Evolutionary conservation across 92 coral and sea anemone genomes (phyloP).

Genomic region (Porites divaricata): DNA sequence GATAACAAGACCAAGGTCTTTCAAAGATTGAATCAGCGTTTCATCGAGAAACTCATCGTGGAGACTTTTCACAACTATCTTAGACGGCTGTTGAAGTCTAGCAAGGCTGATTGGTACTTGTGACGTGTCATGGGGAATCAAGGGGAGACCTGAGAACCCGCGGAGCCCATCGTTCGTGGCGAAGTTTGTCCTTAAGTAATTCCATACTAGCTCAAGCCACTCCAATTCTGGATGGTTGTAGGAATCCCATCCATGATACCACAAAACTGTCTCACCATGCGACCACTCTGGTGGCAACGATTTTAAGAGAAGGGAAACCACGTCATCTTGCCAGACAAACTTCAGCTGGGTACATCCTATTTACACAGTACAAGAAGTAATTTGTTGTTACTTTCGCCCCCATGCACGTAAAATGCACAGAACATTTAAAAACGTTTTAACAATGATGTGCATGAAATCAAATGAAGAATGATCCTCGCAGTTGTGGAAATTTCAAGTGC

Average conservation of each 20-base stretch:
- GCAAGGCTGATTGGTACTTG: conserved; percentile 33
- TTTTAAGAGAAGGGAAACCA: conserved; percentile 48
- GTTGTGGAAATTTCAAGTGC: not conserved
- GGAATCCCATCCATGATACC: conserved; percentile 57
- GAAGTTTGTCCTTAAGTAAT: conserved; percentile 69
- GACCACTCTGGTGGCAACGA: conserved; percentile 70
- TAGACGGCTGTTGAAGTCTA: conserved; percentile 35
- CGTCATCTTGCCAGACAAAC: conserved; percentile 54
- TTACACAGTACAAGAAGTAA: not conserved
- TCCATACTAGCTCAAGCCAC: conserved; percentile 85
- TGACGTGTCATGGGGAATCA: conserved; percentile 59
- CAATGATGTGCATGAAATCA: too few relatives aligned
- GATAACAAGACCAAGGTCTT: not conserved
- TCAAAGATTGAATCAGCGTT: not conserved
- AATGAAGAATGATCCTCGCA: too few relatives aligned
- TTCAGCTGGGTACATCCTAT: conserved; percentile 74
- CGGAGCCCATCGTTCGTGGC: conserved; percentile 23
- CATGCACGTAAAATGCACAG: too few relatives aligned
- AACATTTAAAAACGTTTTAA: too few relatives aligned
- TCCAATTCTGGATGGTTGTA: conserved; percentile 65
- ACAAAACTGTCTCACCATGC: conserved; percentile 38
- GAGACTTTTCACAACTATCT: not conserved
- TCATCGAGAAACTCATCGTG: not conserved
- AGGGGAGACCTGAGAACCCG: conserved; percentile 65
- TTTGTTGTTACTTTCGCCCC: too few relatives aligned